Evolutionary conservation across 2,797 vertebrate genomes (phyloP).

Genomic region (Alfaro cultratus): DNA sequence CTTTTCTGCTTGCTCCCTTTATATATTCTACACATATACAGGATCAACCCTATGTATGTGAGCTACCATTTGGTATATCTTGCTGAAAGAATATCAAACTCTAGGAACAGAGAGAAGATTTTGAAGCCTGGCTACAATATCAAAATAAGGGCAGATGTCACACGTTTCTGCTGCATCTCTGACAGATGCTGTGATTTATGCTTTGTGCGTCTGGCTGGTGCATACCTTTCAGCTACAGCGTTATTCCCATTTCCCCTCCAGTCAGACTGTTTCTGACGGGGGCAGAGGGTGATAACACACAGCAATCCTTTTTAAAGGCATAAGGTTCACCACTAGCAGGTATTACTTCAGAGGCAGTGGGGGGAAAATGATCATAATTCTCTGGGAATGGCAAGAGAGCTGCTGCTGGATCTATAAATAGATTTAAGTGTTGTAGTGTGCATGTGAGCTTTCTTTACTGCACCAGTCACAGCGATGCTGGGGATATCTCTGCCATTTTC

Average conservation of each 20-base stretch:
- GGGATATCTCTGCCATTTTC: constrained; percentile 13
- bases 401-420: constrained; percentile 74
- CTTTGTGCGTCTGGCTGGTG: constrained; percentile 50
- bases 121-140: constrained; percentile 34
- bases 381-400: constrained; percentile 58
- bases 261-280: constrained; percentile 57
- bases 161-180: constrained; percentile 36
- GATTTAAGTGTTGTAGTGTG: constrained; percentile 54
- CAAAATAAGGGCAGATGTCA: constrained; percentile 58
- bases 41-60: neutral
- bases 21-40: neutral
- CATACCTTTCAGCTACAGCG: constrained; percentile 61
- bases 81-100: constrained; percentile 24
- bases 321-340: constrained; percentile 49
- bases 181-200: constrained; percentile 67
- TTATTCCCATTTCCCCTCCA: constrained; percentile 53
- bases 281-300: constrained; percentile 60
- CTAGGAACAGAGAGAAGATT: constrained; percentile 25
- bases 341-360: constrained; percentile 70
- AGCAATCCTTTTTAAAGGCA: constrained; percentile 70
- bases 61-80: constrained; percentile 24
- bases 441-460: constrained; percentile 52
- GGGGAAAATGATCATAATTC: constrained; percentile 71
- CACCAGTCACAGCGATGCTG: constrained; percentile 37
- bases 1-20: neutral